These are phyloP conservation scores for Spilosoma lubricipeda DNA, from an alignment of 2,888 invertebrate genomes.

Conservation along the genomic window DNA sequence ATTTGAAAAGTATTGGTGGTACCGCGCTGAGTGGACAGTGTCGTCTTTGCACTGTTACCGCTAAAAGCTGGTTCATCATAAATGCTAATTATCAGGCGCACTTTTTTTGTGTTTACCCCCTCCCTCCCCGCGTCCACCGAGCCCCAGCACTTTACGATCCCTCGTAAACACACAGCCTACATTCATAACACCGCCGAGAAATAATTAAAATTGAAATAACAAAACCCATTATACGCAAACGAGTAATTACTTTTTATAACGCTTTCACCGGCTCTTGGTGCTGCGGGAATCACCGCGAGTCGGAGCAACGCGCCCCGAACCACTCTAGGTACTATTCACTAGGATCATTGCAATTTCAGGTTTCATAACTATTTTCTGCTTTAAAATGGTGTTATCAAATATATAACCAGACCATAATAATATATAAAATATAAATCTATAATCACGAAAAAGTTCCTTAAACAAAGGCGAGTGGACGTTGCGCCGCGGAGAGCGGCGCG, in stretches of 20 bases:
- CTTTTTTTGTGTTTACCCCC: constrained; percentile 3
- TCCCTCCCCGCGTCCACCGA: neutral
- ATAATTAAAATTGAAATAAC: constrained; percentile 38
- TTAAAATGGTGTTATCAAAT: too few relatives aligned
- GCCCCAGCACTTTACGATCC: constrained; percentile 9
- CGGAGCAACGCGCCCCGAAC: neutral
- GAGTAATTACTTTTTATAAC: constrained; percentile 38
- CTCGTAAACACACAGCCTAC: constrained; percentile 24
- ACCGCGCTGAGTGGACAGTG: neutral
- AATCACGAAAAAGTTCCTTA: neutral
- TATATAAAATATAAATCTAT: neutral
- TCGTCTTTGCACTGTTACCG: neutral
- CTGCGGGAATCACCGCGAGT: constrained; percentile 2
- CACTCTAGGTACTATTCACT: neutral
- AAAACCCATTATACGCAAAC: constrained; percentile 37
- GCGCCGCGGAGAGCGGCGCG: neutral
- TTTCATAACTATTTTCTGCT: too few relatives aligned
- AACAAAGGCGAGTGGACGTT: neutral
- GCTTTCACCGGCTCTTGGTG: neutral
- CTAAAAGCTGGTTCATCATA: constrained; percentile 4
- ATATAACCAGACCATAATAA: too few relatives aligned
- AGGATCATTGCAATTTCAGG: neutral
- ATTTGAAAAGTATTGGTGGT: neutral
- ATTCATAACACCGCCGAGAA: constrained; percentile 24
- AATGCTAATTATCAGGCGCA: constrained; percentile 12